phyloP scores from a whole-genome alignment of 2,888 invertebrate species.

The Drosophila phalerata region DNA sequence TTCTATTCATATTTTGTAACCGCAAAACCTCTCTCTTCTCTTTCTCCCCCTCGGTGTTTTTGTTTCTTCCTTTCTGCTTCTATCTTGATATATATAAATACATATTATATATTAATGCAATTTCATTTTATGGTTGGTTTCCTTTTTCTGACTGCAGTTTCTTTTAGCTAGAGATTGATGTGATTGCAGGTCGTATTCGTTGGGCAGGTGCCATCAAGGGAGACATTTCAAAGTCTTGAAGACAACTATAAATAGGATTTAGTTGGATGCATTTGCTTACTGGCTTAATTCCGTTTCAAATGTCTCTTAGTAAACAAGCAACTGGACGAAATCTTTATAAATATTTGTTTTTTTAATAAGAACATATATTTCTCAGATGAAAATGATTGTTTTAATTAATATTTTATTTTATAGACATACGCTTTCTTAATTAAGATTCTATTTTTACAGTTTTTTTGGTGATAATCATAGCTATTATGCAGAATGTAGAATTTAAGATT shows the following conservation, averaged over 20 bases:
- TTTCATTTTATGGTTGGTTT: conserved; percentile 53
- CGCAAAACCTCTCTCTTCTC: neutral
- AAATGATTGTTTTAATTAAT: no score
- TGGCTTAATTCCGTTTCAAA: neutral
- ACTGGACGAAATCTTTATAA: neutral
- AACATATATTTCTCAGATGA: neutral
- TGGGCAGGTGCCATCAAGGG: conserved; percentile 37
- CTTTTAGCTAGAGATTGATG: conserved; percentile 40
- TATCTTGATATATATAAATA: conserved; percentile 1
- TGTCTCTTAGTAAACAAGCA: neutral
- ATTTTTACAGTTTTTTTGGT: neutral
- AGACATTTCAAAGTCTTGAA: conserved; percentile 19
- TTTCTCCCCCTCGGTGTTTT: neutral
- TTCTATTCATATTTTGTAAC: conserved; percentile 25
- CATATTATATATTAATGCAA: conserved; percentile 46
- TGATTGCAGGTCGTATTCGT: conserved; percentile 38
- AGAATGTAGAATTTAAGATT: conserved; percentile 1
- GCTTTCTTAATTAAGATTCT: neutral
- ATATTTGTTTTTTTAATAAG: neutral
- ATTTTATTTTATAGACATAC: neutral
- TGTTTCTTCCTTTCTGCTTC: neutral
- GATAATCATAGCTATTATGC: neutral
- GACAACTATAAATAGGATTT: conserved; percentile 42
- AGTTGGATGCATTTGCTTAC: neutral
- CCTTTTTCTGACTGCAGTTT: conserved; percentile 24